These are phyloP conservation scores for Microctenopoma stevenorrisi DNA, from an alignment of 2,797 vertebrate genomes.

Conservation along the genomic window DNA sequence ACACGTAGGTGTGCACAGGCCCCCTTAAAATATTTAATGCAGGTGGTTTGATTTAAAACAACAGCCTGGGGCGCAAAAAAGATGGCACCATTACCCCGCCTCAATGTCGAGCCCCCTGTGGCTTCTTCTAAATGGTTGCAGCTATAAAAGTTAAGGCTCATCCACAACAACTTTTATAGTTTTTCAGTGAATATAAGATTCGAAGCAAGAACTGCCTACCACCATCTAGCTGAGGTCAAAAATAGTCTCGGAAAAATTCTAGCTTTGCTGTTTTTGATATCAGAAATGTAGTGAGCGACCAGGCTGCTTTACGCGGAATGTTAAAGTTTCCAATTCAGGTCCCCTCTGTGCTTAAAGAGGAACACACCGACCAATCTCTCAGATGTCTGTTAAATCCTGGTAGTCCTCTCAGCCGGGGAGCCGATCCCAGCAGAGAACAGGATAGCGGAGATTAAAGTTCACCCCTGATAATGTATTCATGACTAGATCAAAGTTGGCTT, in stretches of 20 bases:
- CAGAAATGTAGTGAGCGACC: slow-evolving; percentile 32
- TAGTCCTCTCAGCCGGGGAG: slow-evolving; percentile 33
- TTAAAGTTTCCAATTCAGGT: slow-evolving; percentile 24
- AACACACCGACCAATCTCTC: slow-evolving; percentile 11
- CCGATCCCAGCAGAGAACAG: slow-evolving; percentile 43
- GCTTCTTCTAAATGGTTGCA: slow-evolving; percentile 32
- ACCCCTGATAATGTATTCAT: slow-evolving; percentile 68
- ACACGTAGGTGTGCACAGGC: not conserved
- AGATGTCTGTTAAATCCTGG: slow-evolving; percentile 44
- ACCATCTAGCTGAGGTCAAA: slow-evolving; percentile 20
- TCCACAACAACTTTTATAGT: slow-evolving; percentile 50
- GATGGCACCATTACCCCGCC: slow-evolving; percentile 34
- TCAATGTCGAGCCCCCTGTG: slow-evolving; percentile 35
- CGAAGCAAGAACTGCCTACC: slow-evolving; percentile 2
- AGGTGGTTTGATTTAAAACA: slow-evolving; percentile 27
- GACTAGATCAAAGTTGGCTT: slow-evolving; percentile 66
- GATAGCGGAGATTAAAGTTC: slow-evolving; percentile 62
- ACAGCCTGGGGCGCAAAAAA: slow-evolving; percentile 10
- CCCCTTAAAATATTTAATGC: slow-evolving; percentile 22
- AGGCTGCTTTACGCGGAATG: not conserved
- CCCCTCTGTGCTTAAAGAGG: slow-evolving; percentile 9
- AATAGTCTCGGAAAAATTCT: slow-evolving; percentile 40
- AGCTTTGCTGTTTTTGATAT: slow-evolving; percentile 33
- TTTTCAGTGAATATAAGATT: slow-evolving; percentile 29
- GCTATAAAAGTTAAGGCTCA: slow-evolving; percentile 46